Evolutionary conservation across 2,888 invertebrate genomes (phyloP).

Genomic region (Drosophila falleni): DNA sequence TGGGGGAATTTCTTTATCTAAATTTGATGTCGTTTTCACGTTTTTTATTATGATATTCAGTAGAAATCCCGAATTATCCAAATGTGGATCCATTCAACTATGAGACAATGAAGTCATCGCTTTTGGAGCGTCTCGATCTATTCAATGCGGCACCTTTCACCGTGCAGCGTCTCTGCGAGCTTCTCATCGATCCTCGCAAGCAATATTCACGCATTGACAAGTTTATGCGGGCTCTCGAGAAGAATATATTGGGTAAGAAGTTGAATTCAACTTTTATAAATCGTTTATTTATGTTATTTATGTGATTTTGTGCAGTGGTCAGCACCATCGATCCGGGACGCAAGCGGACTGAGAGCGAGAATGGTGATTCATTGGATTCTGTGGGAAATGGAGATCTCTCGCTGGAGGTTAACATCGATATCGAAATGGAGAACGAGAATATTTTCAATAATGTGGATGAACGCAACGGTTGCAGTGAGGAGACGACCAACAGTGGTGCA

Average conservation of each 20-base stretch:
- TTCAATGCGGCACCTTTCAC: slow-evolving; percentile 97
- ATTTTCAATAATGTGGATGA: slow-evolving; percentile 76
- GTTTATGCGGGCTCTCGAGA: slow-evolving; percentile 98
- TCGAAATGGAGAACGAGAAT: slow-evolving; percentile 87
- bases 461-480: slow-evolving; percentile 70
- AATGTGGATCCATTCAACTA: slow-evolving; percentile 97
- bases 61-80: slow-evolving; percentile 93
- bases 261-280: not conserved
- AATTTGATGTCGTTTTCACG: not conserved
- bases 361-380: slow-evolving; percentile 88
- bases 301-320: slow-evolving; percentile 87
- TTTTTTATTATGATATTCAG: not conserved
- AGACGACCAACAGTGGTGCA: slow-evolving; percentile 14
- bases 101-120: slow-evolving; percentile 93
- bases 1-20: not conserved
- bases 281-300: not conserved
- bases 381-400: slow-evolving; percentile 86
- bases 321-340: slow-evolving; percentile 90
- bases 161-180: slow-evolving; percentile 97
- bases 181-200: slow-evolving; percentile 95
- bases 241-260: slow-evolving; percentile 90
- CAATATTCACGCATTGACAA: slow-evolving; percentile 98
- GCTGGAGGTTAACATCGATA: slow-evolving; percentile 87
- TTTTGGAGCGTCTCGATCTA: slow-evolving; percentile 92
- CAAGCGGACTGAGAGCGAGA: slow-evolving; percentile 88